A percentile compares a stretch with the other conserved stretches of the same genome.
Evolutionary conservation across 2,113 vertebrate species (phyloP).

Genomic region (Phylloscopus trochiloides): DNA sequence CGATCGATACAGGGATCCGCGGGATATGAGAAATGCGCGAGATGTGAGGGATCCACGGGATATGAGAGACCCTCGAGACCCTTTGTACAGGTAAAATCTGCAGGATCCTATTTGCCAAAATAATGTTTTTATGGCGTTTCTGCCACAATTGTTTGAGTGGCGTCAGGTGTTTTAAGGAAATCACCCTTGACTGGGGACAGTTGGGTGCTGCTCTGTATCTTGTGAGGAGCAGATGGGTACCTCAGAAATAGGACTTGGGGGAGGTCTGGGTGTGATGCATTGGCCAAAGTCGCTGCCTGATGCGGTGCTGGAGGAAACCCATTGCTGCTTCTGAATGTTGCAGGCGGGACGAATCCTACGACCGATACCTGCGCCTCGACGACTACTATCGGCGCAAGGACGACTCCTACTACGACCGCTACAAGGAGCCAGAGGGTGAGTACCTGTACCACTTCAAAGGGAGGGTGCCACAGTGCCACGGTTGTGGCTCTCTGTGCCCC

Average conservation of each 20-base stretch:
- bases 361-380: constrained; percentile 81
- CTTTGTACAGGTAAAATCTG: constrained; percentile 68
- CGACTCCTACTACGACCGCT: constrained; percentile 83
- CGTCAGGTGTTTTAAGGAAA: background rate
- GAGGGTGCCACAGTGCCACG: background rate
- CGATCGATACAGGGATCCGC: constrained; percentile 62
- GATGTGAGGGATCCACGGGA: constrained; percentile 71
- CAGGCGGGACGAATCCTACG: constrained; percentile 83
- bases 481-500: fast-evolving
- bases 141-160: background rate
- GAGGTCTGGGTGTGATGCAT: background rate
- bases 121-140: fast-evolving
- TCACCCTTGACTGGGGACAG: background rate
- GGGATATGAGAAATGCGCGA: constrained; percentile 66
- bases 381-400: constrained; percentile 89
- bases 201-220: background rate
- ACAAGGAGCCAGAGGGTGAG: constrained; percentile 86
- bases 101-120: fast-evolving
- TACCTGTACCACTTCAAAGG: background rate
- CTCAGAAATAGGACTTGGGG: background rate
- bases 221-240: background rate
- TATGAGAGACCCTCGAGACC: constrained; percentile 70
- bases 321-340: background rate
- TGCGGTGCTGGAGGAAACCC: background rate
- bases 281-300: background rate